Evolutionary conservation across 1,140 invertebrate species (phyloP).

Genomic region (Cydia splendana): DNA sequence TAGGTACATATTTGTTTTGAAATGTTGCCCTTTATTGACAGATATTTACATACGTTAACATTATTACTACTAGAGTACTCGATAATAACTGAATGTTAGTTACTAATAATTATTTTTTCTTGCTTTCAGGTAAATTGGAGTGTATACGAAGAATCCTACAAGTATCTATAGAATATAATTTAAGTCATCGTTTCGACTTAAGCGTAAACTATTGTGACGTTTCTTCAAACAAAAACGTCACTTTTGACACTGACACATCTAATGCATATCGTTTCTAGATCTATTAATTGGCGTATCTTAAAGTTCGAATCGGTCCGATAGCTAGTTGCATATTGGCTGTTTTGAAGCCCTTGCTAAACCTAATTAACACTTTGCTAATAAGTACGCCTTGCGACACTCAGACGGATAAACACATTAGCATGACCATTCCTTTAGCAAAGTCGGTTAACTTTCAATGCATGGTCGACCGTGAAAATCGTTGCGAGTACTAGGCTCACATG

Average conservation of each 20-base stretch:
- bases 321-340: neutral
- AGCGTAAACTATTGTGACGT: too few species aligned
- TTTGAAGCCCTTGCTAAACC: constrained; percentile 1
- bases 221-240: too few species aligned
- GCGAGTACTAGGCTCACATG: constrained; percentile 23
- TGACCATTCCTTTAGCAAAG: neutral
- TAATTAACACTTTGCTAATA: constrained; percentile 20
- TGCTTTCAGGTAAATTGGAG: constrained; percentile 31
- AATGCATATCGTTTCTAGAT: too few species aligned
- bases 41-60: constrained; percentile 4
- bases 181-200: neutral
- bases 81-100: neutral
- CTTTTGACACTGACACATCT: too few species aligned
- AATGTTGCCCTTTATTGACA: neutral
- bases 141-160: neutral
- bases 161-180: constrained; percentile 1
- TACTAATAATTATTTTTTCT: constrained; percentile 25
- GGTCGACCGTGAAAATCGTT: constrained; percentile 20
- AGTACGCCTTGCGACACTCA: constrained; percentile 1
- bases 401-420: constrained; percentile 7
- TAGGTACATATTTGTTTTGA: constrained; percentile 4
- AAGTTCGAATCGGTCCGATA: too few species aligned
- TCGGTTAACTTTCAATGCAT: constrained; percentile 20
- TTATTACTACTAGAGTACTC: neutral
- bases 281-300: too few species aligned